These are phyloP conservation scores for Phortica okadai DNA, from an alignment of 2,888 invertebrate species.

Conservation along the genomic window DNA sequence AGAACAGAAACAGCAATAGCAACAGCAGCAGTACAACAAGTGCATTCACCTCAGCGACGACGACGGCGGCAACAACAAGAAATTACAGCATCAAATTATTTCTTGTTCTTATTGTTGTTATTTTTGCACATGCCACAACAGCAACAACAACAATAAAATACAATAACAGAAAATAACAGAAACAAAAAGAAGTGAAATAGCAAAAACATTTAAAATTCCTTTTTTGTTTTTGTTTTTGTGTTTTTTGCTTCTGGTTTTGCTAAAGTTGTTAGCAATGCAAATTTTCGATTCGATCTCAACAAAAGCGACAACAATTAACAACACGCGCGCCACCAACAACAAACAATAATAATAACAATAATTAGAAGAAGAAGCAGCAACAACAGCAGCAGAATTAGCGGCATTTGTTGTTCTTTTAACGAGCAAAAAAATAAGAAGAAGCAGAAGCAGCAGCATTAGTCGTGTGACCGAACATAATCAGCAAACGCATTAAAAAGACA, in stretches of 20 bases:
- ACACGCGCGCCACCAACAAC: neutral
- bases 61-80: neutral
- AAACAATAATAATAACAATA: neutral
- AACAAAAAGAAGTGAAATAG: neutral
- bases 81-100: conserved; percentile 21
- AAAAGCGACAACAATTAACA: conserved; percentile 7
- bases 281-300: conserved; percentile 1
- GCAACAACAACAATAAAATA: conserved; percentile 36
- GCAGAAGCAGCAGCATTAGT: neutral
- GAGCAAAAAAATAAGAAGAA: neutral
- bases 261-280: conserved; percentile 5
- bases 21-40: neutral
- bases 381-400: neutral
- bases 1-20: neutral
- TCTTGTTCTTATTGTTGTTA: neutral
- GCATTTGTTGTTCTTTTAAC: neutral
- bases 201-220: neutral
- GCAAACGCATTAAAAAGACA: conserved; percentile 6
- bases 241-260: neutral
- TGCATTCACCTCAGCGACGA: conserved; percentile 18
- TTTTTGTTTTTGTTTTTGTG: neutral
- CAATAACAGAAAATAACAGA: neutral
- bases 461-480: neutral
- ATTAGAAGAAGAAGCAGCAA: neutral
- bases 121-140: conserved; percentile 37